Percentiles rank a stretch among this genome's conserved stretches.
Evolutionary conservation across 2,113 vertebrate species (phyloP).

Genomic region (Xyliphius kryptos): DNA sequence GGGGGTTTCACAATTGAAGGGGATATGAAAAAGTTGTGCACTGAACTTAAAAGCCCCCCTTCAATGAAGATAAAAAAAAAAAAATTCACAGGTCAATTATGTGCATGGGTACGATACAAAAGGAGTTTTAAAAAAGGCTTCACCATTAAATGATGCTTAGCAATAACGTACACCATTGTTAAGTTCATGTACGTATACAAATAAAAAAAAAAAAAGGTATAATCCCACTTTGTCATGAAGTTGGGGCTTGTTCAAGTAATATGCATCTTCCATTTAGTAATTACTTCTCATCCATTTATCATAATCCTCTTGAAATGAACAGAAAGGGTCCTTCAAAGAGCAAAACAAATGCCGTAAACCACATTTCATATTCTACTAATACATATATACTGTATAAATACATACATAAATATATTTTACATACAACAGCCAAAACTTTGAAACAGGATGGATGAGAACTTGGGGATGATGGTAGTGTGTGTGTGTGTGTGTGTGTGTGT

Average conservation of each 20-base stretch:
- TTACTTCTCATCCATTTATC: constrained; percentile 51
- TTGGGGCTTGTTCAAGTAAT: constrained; percentile 68
- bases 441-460: constrained; percentile 70
- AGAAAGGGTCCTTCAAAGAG: constrained; percentile 63
- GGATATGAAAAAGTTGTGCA: constrained; percentile 48
- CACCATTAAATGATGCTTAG: constrained; percentile 62
- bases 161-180: constrained; percentile 62
- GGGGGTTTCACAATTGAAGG: constrained; percentile 51
- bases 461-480: constrained; percentile 57
- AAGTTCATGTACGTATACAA: constrained; percentile 64
- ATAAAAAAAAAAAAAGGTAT: constrained; percentile 49
- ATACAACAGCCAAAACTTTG: constrained; percentile 75
- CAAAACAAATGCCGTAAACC: no score
- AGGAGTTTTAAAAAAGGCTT: constrained; percentile 60
- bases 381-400: constrained; percentile 81
- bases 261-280: constrained; percentile 61
- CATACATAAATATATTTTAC: constrained; percentile 79
- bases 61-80: constrained; percentile 31
- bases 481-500: constrained; percentile 55
- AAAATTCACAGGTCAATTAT: constrained; percentile 56
- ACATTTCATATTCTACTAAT: constrained; percentile 75
- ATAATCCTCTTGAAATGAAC: constrained; percentile 60
- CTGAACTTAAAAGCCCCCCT: constrained; percentile 55
- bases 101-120: constrained; percentile 62
- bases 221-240: constrained; percentile 63